A percentile compares a stretch with the other conserved stretches of the same genome.
Conservation (phyloP, 2,113 vertebrate species). For the Numenius arquata region DNA sequence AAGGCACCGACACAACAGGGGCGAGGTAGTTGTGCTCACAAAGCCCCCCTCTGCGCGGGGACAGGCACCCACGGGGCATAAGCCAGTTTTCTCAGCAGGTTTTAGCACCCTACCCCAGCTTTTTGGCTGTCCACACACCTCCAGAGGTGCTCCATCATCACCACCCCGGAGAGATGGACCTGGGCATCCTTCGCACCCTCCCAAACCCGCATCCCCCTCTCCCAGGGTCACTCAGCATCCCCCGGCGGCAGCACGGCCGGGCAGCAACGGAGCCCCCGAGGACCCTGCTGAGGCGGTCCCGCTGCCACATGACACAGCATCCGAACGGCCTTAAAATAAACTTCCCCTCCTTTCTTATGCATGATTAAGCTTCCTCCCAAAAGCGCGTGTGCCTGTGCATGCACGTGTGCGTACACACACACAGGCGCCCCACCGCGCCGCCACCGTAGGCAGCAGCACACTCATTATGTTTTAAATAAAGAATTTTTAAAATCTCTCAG, state of each 20-base stretch:
- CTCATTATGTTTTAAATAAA: constrained; percentile 8
- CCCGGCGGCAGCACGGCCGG: rapidly evolving
- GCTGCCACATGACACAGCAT: background rate
- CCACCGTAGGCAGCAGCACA: background rate
- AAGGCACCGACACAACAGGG: background rate
- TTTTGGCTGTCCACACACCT: background rate
- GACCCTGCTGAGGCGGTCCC: background rate
- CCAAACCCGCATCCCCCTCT: rapidly evolving
- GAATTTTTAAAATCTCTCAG: constrained; percentile 40
- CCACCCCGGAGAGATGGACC: rapidly evolving
- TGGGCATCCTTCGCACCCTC: background rate
- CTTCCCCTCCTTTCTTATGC: background rate
- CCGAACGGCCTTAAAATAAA: background rate
- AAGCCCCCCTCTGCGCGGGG: rapidly evolving
- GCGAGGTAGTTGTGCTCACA: rapidly evolving
- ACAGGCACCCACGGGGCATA: rapidly evolving
- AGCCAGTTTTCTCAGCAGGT: background rate
- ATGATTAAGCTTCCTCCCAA: background rate
- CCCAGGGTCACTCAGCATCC: background rate
- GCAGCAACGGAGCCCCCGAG: background rate
- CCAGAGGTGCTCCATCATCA: background rate
- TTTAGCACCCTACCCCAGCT: background rate
- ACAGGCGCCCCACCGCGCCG: background rate
- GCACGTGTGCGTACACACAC: background rate
- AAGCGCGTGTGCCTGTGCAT: background rate